Conservation (phyloP, 2,888 invertebrate species). For the Sesamia inferens region DNA sequence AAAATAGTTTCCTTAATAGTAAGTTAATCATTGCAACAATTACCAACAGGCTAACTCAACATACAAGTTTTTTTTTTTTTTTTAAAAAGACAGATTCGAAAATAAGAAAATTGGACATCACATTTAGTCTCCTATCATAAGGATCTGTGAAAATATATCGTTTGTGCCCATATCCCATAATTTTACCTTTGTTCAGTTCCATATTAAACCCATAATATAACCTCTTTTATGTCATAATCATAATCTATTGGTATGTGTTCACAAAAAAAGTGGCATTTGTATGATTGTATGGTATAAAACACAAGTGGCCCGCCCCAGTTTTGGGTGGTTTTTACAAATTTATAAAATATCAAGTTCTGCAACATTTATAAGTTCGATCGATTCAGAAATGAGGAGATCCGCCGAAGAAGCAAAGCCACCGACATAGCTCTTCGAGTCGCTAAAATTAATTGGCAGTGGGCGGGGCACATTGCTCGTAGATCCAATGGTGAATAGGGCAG, state of each 20-base stretch:
- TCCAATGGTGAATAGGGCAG: too few relatives aligned
- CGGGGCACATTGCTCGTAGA: too few relatives aligned
- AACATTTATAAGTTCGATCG: background rate
- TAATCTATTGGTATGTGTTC: background rate
- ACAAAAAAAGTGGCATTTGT: background rate
- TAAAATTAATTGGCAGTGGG: too few relatives aligned
- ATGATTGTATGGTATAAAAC: background rate
- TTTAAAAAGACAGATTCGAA: background rate
- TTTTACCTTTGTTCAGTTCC: constrained; percentile 5
- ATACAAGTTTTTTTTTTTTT: background rate
- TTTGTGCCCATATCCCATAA: background rate
- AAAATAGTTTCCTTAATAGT: too few relatives aligned
- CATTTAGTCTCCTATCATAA: background rate
- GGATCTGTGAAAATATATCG: constrained; percentile 18
- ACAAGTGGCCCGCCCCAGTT: background rate
- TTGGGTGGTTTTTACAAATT: background rate
- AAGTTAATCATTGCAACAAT: too few relatives aligned
- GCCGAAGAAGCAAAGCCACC: too few relatives aligned
- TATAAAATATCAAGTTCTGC: background rate
- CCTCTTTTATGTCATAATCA: background rate
- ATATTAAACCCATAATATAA: background rate
- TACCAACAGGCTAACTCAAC: too few relatives aligned
- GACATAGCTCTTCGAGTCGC: too few relatives aligned
- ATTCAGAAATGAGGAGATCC: too few relatives aligned
- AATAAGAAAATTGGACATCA: background rate